Evolutionary conservation across 2,113 vertebrate genomes (phyloP), one percentile per base, ranked within the genome.

Genomic region (Lepus europaeus): DNA sequence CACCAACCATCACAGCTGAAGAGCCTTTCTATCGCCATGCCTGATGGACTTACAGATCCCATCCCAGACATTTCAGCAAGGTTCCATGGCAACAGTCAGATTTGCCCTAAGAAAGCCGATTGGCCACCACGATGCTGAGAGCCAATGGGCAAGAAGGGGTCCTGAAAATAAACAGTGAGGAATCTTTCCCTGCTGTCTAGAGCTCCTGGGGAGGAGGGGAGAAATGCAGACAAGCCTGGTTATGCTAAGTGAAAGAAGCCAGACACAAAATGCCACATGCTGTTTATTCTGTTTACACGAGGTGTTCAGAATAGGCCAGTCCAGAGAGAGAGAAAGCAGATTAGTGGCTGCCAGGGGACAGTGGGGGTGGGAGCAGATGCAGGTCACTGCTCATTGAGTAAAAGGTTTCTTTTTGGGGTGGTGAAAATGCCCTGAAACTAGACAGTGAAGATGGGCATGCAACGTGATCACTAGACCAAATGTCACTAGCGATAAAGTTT

Each of bases 81-180:
- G 69, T 83, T 93, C n/a, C 85, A 7, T 8, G 93, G 79, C 36
- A 95, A 93, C 1, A 82, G 51, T 49, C 92, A 59, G 84, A 73
- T 74, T 69, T 97, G 20, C 74, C 85, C 79, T 51, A 91, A 25
- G 8, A 11, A 93, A 86, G 53, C 49, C 78, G 72, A 87, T 39
- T 79, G 33, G 87, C 6, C 45, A 19, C 77, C 14, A 56, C 29
- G 53, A 2, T 39, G 64, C 16, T 91, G 27, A 92, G 49, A 91
- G 90, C 78, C 51, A 19, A 82, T 9, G 77, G 85, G 85, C 90
- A 88, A 81, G 76, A 90, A 11, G 33, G 59, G 22, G 74, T 51
- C 5, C 63, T 90, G 12, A 59, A 93, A 53, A 70, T 64, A 91
- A 97, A 93, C 66, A 29, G 5, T 80, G 9, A 68, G 8, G 66